These are phyloP conservation scores for Lordiphosa clarofinis DNA, from an alignment of 1,140 invertebrate genomes.

Conservation along the genomic window DNA sequence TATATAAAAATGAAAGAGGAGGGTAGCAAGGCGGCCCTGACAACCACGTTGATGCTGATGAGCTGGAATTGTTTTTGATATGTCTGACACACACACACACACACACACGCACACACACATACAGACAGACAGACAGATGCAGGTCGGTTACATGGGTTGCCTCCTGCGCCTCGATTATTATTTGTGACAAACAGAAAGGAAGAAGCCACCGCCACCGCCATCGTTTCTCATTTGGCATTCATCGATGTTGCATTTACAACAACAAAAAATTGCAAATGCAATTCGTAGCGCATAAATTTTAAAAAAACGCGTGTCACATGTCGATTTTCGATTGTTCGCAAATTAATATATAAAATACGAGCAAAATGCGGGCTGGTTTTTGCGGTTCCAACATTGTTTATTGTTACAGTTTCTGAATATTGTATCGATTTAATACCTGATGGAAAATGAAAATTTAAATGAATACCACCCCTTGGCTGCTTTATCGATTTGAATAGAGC, in stretches of 20 bases:
- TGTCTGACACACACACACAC: conserved; percentile 38
- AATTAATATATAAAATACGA: conserved; percentile 75
- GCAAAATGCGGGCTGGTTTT: conserved; percentile 31
- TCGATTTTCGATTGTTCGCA: conserved; percentile 78
- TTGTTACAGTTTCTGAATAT: too few species aligned
- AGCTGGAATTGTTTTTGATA: conserved; percentile 75
- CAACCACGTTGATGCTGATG: conserved; percentile 68
- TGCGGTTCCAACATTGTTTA: conserved; percentile 21
- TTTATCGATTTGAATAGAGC: too few species aligned
- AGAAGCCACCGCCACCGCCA: conserved; percentile 14
- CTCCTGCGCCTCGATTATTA: conserved; percentile 54
- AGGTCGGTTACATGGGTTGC: conserved; percentile 45
- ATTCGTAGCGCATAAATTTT: conserved; percentile 78
- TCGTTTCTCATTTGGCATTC: conserved; percentile 58
- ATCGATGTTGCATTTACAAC: conserved; percentile 55
- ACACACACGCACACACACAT: conserved; percentile 7
- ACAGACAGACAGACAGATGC: conserved; percentile 39
- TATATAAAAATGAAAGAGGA: conserved; percentile 32
- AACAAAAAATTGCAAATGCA: conserved; percentile 67
- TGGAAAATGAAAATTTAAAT: too few species aligned
- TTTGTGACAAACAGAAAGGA: conserved; percentile 43
- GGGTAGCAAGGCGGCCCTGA: conserved; percentile 25
- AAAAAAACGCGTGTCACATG: conserved; percentile 79
- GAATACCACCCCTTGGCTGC: too few species aligned
- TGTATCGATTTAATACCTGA: too few species aligned